A percentile compares a stretch with the other conserved stretches of the same genome.
Conservation (phyloP, 2,113 vertebrate species). For the Regulus satrapa region DNA sequence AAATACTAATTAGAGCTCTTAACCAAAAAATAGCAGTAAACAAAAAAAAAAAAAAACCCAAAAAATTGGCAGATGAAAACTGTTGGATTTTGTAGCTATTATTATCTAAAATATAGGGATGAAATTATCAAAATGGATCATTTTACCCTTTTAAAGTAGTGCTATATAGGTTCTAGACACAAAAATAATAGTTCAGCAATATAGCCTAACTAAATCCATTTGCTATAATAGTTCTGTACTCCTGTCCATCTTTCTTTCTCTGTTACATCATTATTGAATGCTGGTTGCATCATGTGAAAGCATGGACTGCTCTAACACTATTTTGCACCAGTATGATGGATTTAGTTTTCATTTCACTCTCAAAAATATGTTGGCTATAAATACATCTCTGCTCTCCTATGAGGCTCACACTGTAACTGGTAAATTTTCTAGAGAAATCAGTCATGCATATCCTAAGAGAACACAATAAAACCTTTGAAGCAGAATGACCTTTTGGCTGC, state of each 20-base stretch:
- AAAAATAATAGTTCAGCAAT: constrained; percentile 17
- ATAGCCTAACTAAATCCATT: constrained; percentile 54
- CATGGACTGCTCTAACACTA: constrained; percentile 40
- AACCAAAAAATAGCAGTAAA: background rate
- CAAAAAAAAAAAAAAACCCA: background rate
- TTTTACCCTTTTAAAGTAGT: constrained; percentile 16
- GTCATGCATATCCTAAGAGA: constrained; percentile 50
- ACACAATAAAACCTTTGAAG: constrained; percentile 69
- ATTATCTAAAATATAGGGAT: background rate
- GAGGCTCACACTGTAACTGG: constrained; percentile 31
- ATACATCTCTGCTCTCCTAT: constrained; percentile 65
- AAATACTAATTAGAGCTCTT: constrained; percentile 20
- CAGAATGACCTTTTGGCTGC: constrained; percentile 54
- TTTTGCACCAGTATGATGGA: constrained; percentile 25
- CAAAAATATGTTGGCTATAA: constrained; percentile 62
- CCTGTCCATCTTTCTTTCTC: constrained; percentile 46
- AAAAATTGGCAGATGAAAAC: background rate
- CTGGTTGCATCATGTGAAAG: constrained; percentile 64
- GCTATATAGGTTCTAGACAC: background rate
- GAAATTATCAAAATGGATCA: background rate
- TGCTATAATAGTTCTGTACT: background rate
- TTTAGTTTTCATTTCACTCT: constrained; percentile 72
- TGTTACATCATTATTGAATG: constrained; percentile 55
- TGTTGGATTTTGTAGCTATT: background rate
- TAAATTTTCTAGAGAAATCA: constrained; percentile 68